A percentile compares a stretch with the other conserved stretches of the same genome.
Evolutionary conservation across 2,113 vertebrate species (phyloP).

Genomic region (Lophura nycthemera): DNA sequence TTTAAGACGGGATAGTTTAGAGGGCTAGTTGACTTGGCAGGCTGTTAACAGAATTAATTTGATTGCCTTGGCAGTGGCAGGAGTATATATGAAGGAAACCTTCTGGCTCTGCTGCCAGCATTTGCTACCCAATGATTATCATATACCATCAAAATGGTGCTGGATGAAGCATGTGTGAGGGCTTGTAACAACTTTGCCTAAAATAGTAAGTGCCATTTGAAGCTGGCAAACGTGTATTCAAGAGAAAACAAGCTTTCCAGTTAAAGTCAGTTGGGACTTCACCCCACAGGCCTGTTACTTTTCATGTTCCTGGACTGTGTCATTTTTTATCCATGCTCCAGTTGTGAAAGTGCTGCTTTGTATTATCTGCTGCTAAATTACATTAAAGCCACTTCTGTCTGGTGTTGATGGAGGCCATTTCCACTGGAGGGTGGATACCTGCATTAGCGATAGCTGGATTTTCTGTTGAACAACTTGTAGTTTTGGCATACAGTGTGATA

Average conservation of each 20-base stretch:
- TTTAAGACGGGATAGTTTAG: conserved; percentile 60
- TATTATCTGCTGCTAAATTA: neutral
- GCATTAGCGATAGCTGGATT: neutral
- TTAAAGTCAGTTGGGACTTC: conserved; percentile 41
- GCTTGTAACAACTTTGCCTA: conserved; percentile 57
- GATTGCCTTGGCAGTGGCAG: conserved; percentile 74
- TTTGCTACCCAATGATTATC: conserved; percentile 65
- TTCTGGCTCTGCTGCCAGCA: conserved; percentile 26
- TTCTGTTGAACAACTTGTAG: neutral
- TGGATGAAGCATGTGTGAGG: conserved; percentile 23
- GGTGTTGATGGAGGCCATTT: neutral
- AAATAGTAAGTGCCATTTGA: conserved; percentile 58
- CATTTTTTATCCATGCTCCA: neutral
- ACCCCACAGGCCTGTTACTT: neutral
- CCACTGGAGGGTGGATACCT: neutral
- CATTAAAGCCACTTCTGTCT: neutral
- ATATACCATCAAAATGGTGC: conserved; percentile 32
- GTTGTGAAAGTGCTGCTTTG: conserved; percentile 19
- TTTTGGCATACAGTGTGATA: neutral
- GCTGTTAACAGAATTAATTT: conserved; percentile 73
- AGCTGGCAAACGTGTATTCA: neutral
- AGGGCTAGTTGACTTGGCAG: conserved; percentile 69
- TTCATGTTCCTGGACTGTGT: conserved; percentile 5
- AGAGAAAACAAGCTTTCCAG: conserved; percentile 53
- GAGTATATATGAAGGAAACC: conserved; percentile 62